Evolutionary conservation across 2,888 invertebrate genomes (phyloP).

Genomic region (Drosophila atroscutellata): DNA sequence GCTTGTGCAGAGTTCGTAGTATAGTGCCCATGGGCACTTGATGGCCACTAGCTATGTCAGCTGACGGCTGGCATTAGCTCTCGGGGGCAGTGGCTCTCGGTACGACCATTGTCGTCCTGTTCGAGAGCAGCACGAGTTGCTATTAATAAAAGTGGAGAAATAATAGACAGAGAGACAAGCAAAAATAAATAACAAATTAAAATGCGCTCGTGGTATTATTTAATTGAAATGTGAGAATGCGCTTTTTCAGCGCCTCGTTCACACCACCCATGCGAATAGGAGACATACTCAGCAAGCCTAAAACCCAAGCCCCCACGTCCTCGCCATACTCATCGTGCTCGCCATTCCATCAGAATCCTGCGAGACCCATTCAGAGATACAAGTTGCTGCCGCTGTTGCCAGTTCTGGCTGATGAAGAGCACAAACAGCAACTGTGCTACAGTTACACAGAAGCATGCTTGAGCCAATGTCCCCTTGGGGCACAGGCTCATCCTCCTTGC

Average conservation of each 20-base stretch:
- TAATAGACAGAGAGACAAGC: slow-evolving; percentile 19
- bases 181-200: slow-evolving; percentile 52
- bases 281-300: slow-evolving; percentile 1
- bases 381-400: slow-evolving; percentile 33
- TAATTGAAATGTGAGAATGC: slow-evolving; percentile 78
- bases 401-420: slow-evolving; percentile 67
- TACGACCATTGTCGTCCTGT: slow-evolving; percentile 45
- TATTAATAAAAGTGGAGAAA: slow-evolving; percentile 57
- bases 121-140: slow-evolving; percentile 60
- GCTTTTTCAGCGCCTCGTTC: slow-evolving; percentile 67
- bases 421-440: slow-evolving; percentile 72
- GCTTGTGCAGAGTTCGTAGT: slow-evolving; percentile 2
- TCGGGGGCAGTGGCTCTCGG: slow-evolving; percentile 14
- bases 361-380: slow-evolving; percentile 61
- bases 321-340: neutral
- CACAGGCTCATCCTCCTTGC: slow-evolving; percentile 33
- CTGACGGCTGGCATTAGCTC: slow-evolving; percentile 24
- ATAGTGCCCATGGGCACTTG: slow-evolving; percentile 38
- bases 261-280: slow-evolving; percentile 21
- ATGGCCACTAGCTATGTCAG: slow-evolving; percentile 31
- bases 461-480: slow-evolving; percentile 72
- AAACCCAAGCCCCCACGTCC: neutral
- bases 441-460: slow-evolving; percentile 70
- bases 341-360: slow-evolving; percentile 31
- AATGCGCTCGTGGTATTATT: slow-evolving; percentile 63